Evolutionary conservation across 2,888 invertebrate species (phyloP), one percentile per base, ranked within the genome.

Genomic region (Deilephila porcellus): DNA sequence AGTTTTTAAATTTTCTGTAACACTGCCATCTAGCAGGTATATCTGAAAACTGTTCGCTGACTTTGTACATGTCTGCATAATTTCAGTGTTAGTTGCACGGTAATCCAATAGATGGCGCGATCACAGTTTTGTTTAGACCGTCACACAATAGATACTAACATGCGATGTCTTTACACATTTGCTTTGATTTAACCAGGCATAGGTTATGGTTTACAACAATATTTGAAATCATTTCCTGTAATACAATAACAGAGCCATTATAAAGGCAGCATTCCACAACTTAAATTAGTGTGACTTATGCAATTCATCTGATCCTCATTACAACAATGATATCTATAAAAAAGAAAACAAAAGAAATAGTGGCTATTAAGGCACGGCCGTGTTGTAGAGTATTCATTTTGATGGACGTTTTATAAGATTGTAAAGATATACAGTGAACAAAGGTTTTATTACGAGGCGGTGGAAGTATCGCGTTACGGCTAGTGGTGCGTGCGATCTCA

Each of bases 401-500:
- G 45, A 67, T 52, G 25, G 67, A 67, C 52, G 67, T 67, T 52
- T 67, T 67, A 52, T 52, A 25, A 25, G 25, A 67, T 67, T 52
- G 67, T 67, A 45, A 52, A 67, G 67, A 67, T 52, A 25, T 67
- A 63, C 37, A 63, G 63, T n/a, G 63, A 56, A 56, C 56, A 56
- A 56, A n/a, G 63, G 63, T 63, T 63, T 63, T 37, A 63, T 52
- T 67, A 67, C 52, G 20, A 17, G 20, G 64, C 37, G 67, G 67
- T 67, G 25, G 56, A 56, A 56, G 56, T 56, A 56, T 67, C 20
- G 52, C 45, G 67, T 67, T 67, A 67, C 67, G 32, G 29, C 67
- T 52, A 67, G 67, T 52, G 67, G 67, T 25, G 67, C 67, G 25
- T 67, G 67, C 32, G 62, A 62, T 62, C 62, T 32, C 62, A 62